phyloP scores from a whole-genome alignment of 2,888 invertebrate genomes.

The Syrphus vitripennis region DNA sequence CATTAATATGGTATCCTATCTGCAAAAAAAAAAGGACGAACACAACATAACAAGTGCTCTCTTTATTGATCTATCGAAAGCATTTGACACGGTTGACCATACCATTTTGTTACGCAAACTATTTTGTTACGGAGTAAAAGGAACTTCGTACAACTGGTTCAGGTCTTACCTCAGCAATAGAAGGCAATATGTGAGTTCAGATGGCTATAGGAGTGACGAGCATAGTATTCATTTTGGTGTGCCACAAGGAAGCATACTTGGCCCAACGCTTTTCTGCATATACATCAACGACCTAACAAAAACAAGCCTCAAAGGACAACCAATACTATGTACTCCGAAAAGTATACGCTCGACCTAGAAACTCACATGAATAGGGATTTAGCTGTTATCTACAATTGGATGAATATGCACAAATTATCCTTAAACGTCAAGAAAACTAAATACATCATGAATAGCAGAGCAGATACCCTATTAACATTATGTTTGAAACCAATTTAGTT shows the following conservation, averaged over 20 bases:
- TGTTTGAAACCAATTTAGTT: background rate
- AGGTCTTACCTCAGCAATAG: background rate
- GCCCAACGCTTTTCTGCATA: slow-evolving; percentile 4
- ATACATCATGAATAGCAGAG: background rate
- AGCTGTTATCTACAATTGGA: background rate
- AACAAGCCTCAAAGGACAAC: background rate
- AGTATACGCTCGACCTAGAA: background rate
- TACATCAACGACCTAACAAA: background rate
- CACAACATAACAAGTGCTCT: no score
- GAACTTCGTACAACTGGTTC: slow-evolving; percentile 1
- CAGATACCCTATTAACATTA: background rate
- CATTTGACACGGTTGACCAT: no score
- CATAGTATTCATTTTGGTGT: background rate
- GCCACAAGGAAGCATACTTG: background rate
- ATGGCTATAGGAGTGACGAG: background rate
- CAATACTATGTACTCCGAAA: background rate
- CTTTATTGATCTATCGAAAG: no score
- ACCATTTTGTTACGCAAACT: no score
- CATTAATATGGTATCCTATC: no score
- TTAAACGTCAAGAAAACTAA: background rate
- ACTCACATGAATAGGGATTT: background rate
- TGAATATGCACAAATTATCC: background rate
- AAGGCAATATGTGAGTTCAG: background rate
- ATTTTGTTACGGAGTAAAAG: background rate
- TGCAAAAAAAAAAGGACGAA: no score